phyloP scores from a whole-genome alignment of 2,797 vertebrate genomes.

The Tapirus indicus region DNA sequence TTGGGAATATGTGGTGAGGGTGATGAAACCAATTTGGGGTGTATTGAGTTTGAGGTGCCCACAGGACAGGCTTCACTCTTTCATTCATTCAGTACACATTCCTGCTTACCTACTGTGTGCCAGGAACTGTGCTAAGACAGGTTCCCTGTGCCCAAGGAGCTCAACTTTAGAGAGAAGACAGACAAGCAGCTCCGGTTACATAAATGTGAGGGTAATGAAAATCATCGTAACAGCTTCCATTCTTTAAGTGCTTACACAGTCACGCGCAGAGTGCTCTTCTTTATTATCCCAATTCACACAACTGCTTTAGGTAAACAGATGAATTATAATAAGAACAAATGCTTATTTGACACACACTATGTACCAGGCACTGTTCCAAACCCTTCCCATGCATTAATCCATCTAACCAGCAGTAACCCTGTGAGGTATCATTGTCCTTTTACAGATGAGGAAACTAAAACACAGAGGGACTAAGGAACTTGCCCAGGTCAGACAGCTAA shows the following conservation, averaged over 20 bases:
- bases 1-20: not conserved
- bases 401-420: not conserved
- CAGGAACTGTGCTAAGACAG: not conserved
- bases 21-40: not conserved
- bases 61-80: not conserved
- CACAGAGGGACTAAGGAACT: not conserved
- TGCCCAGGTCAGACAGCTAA: not conserved
- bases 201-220: not conserved
- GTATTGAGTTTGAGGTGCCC: not conserved
- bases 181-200: not conserved
- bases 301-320: not conserved
- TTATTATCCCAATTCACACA: not conserved
- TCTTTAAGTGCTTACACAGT: not conserved
- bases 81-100: not conserved
- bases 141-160: not conserved
- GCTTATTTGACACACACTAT: not conserved
- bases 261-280: not conserved
- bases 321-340: not conserved
- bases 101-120: not conserved
- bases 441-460: conserved; percentile 18
- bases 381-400: not conserved
- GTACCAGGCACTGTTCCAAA: not conserved
- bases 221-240: not conserved
- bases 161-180: not conserved
- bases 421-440: not conserved